Conservation (phyloP, 2,113 vertebrate species). For the Perca flavescens region DNA sequence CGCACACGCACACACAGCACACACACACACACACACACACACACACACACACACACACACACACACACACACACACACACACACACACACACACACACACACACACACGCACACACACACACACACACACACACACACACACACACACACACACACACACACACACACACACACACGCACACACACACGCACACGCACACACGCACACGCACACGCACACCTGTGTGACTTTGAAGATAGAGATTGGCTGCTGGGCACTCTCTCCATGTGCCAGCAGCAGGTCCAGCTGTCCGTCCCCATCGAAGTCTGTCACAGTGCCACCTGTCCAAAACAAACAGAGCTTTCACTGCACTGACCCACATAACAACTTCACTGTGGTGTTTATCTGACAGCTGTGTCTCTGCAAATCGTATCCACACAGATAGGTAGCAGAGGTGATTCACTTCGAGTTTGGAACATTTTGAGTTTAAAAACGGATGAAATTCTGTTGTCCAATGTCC, state of each 20-base stretch:
- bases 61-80: not conserved
- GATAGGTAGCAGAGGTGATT: not conserved
- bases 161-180: not conserved
- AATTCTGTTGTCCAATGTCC: not conserved
- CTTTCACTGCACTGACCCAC: conserved; percentile 17
- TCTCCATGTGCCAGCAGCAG: conserved; percentile 94
- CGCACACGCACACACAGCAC: conserved; percentile 72
- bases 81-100: conserved; percentile 73
- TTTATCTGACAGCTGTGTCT: conserved; percentile 18
- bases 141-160: not conserved
- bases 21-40: too few species aligned
- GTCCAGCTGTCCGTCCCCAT: conserved; percentile 93
- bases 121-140: not conserved
- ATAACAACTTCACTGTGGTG: not conserved
- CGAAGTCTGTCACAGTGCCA: conserved; percentile 91
- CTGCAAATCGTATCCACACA: conserved; percentile 8
- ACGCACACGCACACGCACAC: conserved; percentile 71
- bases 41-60: conserved; percentile 71
- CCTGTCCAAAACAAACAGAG: conserved; percentile 79
- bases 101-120: not conserved
- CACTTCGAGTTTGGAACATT: not conserved
- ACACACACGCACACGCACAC: not conserved
- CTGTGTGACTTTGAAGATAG: conserved; percentile 90
- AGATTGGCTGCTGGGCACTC: conserved; percentile 92
- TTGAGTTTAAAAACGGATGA: not conserved